phyloP scores from a whole-genome alignment of 2,797 vertebrate genomes.

The Molossus alvarezi region DNA sequence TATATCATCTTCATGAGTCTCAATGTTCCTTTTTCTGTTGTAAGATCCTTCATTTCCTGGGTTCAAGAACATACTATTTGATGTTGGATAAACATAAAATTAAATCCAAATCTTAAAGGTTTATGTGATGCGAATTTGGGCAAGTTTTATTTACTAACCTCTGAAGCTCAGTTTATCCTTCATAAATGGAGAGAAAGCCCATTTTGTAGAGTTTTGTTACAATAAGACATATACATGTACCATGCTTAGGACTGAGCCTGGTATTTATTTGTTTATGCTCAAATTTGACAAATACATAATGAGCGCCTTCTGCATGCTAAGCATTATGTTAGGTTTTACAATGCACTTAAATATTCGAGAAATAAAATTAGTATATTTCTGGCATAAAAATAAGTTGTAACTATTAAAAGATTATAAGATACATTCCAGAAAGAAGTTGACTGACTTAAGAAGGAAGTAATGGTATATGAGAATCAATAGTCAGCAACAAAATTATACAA shows the following conservation, averaged over 20 bases:
- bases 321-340: not conserved
- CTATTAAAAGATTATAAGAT: slow-evolving; percentile 39
- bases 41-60: slow-evolving; percentile 14
- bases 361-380: slow-evolving; percentile 29
- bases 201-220: not conserved
- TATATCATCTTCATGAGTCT: not conserved
- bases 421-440: not conserved
- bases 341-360: not conserved
- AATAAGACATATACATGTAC: not conserved
- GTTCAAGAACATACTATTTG: slow-evolving; percentile 16
- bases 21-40: not conserved
- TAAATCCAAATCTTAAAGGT: not conserved
- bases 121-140: not conserved
- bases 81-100: not conserved
- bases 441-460: not conserved
- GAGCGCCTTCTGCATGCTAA: not conserved
- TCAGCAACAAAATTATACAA: not conserved
- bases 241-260: not conserved
- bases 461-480: not conserved
- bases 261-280: not conserved
- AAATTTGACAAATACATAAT: not conserved
- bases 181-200: not conserved
- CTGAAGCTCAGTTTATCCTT: not conserved
- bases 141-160: not conserved
- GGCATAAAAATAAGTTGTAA: not conserved